A percentile compares a stretch with the other conserved stretches of the same genome.
phyloP scores from a whole-genome alignment of 2,113 vertebrate genomes.

The Pangasianodon gigas region DNA sequence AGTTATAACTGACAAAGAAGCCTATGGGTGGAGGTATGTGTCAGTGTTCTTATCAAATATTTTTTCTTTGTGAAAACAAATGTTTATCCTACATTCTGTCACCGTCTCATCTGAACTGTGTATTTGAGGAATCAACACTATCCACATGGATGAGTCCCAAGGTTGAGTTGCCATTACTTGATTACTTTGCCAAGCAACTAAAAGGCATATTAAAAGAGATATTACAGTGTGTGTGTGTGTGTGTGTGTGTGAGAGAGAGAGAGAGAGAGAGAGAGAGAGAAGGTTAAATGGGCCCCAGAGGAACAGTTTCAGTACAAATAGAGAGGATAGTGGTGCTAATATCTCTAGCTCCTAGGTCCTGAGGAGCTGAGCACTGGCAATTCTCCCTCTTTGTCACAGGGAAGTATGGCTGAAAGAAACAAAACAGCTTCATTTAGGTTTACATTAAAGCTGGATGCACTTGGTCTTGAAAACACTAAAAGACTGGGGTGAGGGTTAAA shows the following conservation, averaged over 20 bases:
- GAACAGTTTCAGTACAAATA: not conserved
- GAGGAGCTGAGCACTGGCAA: not conserved
- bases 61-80: not conserved
- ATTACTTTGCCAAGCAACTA: not conserved
- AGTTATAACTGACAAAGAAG: constrained; percentile 61
- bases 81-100: not conserved
- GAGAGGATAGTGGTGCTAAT: not conserved
- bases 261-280: not conserved
- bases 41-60: not conserved
- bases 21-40: constrained; percentile 62
- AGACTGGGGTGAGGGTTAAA: not conserved
- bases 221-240: not conserved
- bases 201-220: constrained; percentile 3
- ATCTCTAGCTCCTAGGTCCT: not conserved
- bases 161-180: not conserved
- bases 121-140: not conserved
- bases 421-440: not conserved
- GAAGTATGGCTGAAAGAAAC: not conserved
- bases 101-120: constrained; percentile 1
- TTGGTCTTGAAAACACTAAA: not conserved
- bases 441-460: not conserved
- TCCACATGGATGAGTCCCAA: not conserved
- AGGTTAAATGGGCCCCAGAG: not conserved
- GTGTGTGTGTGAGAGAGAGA: not conserved
- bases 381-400: not conserved